Evolutionary conservation across 2,888 invertebrate genomes (phyloP).

Genomic region (Disparrhopalites patrizii): DNA sequence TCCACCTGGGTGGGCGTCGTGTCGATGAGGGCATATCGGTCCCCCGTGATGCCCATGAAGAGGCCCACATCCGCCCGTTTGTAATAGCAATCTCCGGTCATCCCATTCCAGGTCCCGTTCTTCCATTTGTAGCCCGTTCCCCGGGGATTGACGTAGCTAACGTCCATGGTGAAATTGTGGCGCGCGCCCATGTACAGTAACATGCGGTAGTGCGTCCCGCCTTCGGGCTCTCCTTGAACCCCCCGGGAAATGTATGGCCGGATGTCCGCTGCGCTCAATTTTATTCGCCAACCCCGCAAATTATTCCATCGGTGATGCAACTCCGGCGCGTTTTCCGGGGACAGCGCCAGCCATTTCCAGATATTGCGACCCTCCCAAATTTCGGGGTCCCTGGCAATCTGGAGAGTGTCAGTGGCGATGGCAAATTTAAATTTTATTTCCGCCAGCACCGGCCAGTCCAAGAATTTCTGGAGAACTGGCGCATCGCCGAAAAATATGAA

Average conservation of each 20-base stretch:
- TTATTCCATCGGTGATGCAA: background rate
- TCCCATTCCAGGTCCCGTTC: slow-evolving; percentile 10
- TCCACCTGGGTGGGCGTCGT: background rate
- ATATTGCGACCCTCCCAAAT: no score
- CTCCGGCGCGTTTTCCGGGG: no score
- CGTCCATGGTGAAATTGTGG: slow-evolving; percentile 6
- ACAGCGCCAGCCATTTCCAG: no score
- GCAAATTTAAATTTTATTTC: no score
- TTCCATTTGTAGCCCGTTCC: background rate
- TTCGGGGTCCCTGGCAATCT: no score
- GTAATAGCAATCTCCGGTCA: slow-evolving; percentile 2
- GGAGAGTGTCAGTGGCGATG: no score
- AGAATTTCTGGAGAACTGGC: background rate
- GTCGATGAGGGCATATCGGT: slow-evolving; percentile 4
- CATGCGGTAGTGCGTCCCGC: slow-evolving; percentile 7
- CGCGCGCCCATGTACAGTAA: background rate
- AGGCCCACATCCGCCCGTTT: background rate
- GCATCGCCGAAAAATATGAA: background rate
- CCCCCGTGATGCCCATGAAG: background rate
- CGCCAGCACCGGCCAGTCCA: no score
- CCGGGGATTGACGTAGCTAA: background rate
- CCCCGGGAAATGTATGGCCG: background rate
- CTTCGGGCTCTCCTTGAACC: background rate
- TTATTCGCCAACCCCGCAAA: background rate
- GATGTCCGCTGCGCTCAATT: background rate